Evolutionary conservation across 2,888 invertebrate genomes (phyloP).

Genomic region (Erebia epiphron): DNA sequence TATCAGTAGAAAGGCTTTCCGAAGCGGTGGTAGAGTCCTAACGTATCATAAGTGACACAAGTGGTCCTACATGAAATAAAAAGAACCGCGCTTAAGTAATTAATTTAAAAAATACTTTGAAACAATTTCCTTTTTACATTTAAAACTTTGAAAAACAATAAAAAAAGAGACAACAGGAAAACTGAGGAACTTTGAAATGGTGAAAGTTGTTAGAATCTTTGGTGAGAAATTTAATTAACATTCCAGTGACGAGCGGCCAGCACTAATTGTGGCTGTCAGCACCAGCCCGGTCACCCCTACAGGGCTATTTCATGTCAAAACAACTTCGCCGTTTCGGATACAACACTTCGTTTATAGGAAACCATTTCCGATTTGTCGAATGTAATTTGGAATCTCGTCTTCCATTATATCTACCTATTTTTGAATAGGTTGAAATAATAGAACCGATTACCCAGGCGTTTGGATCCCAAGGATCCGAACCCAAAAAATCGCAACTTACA

Average conservation of each 20-base stretch:
- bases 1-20: too few species aligned
- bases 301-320: slow-evolving; percentile 53
- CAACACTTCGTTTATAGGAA: slow-evolving; percentile 15
- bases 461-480: too few species aligned
- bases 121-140: slow-evolving; percentile 30
- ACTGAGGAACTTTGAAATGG: slow-evolving; percentile 52
- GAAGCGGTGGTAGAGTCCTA: too few species aligned
- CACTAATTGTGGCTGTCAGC: slow-evolving; percentile 69
- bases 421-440: too few species aligned
- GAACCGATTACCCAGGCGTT: too few species aligned
- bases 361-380: slow-evolving; percentile 12
- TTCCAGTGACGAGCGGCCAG: slow-evolving; percentile 54
- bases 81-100: too few species aligned
- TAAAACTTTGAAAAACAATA: slow-evolving; percentile 48
- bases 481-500: too few species aligned
- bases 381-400: slow-evolving; percentile 5
- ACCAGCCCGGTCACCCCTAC: slow-evolving; percentile 50
- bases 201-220: slow-evolving; percentile 60
- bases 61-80: too few species aligned
- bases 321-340: slow-evolving; percentile 36
- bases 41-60: too few species aligned
- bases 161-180: slow-evolving; percentile 53
- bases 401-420: too few species aligned
- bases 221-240: slow-evolving; percentile 71
- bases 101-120: slow-evolving; percentile 2